Base-by-base conservation (phyloP, 2,888 invertebrate species). In the Scaptomyza caliginosa region DNA sequence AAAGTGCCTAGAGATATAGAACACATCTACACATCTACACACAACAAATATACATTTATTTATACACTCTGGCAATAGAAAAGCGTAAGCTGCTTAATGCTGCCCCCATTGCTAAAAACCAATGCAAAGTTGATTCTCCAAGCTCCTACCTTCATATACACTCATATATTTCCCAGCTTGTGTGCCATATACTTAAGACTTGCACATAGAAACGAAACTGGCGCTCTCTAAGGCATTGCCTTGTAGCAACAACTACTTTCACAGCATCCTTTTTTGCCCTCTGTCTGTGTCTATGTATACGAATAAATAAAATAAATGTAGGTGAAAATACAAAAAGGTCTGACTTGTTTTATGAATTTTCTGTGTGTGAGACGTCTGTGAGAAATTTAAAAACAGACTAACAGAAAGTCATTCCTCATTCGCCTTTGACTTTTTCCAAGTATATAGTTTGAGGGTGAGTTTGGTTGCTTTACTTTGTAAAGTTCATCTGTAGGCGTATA, bases 251-350 rank as follows among this genome's bases (percentile, higher is more conserved):
- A 30, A 64, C 70, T 62, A 64, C 70, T 65, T 66, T 13, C 24
- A 49, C 67, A 54, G 52, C 74, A 59, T 55, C 74, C 65, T 39
- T 39, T 46, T 46, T 56, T 8, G 30, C 38, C 42, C 32, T 56
- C 17, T 39, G 48, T 42, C 30, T 50, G 55, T 36, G 48, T 21
- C 39, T 30, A 39, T 13, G 39, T 28, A n/a, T 45, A 50, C 45
- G 36, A 62, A 76, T 79, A 78, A 82, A 78, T 82, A 75, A 74
- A 84, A 82, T 72, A 85, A 82, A 82, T 83, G 72, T 85, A 82
- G 82, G 86, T 82, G 82, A 82, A 79, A 82, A 82, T 79, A 85
- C 67, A 71, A 74, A 79, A 82, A 74, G 67, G 73, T 65, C 85
- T 81, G 70, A 24, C 60, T 60, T 24, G 67, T 72, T 71, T 77